phyloP scores from a whole-genome alignment of 2,113 vertebrate species.

The Nycticebus coucang region DNA sequence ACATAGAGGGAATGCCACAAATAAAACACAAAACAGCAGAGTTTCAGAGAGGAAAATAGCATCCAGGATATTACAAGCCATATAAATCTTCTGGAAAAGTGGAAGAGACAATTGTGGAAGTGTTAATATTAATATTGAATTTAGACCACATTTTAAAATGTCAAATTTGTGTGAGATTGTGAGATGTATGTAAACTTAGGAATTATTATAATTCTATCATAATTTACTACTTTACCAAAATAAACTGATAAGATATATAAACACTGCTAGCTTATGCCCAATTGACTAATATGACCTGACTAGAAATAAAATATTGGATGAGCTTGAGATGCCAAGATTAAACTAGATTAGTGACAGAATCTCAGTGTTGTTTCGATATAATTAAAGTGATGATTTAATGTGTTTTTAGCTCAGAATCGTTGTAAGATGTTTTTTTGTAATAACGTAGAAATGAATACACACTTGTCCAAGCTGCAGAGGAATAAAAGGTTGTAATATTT shows the following conservation, averaged over 20 bases:
- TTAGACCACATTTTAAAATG: slow-evolving; percentile 45
- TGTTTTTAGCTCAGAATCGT: slow-evolving; percentile 75
- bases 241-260: slow-evolving; percentile 72
- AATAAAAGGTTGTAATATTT: slow-evolving; percentile 79
- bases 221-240: slow-evolving; percentile 67
- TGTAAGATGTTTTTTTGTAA: slow-evolving; percentile 74
- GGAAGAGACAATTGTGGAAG: background rate
- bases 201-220: slow-evolving; percentile 54
- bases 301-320: slow-evolving; percentile 80
- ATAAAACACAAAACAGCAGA: background rate
- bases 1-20: background rate
- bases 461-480: slow-evolving; percentile 60
- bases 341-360: slow-evolving; percentile 77
- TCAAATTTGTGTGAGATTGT: slow-evolving; percentile 32
- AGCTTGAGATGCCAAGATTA: slow-evolving; percentile 76
- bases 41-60: background rate
- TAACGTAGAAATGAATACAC: slow-evolving; percentile 73
- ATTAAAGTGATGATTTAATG: slow-evolving; percentile 85
- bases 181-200: slow-evolving; percentile 48
- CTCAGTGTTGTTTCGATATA: slow-evolving; percentile 78
- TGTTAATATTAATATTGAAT: background rate
- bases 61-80: background rate
- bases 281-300: slow-evolving; percentile 72
- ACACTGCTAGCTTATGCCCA: background rate
- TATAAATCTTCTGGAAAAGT: background rate